Conservation (phyloP, 35 echinoderm and acorn worm genomes). For the Lytechinus variegatus region DNA sequence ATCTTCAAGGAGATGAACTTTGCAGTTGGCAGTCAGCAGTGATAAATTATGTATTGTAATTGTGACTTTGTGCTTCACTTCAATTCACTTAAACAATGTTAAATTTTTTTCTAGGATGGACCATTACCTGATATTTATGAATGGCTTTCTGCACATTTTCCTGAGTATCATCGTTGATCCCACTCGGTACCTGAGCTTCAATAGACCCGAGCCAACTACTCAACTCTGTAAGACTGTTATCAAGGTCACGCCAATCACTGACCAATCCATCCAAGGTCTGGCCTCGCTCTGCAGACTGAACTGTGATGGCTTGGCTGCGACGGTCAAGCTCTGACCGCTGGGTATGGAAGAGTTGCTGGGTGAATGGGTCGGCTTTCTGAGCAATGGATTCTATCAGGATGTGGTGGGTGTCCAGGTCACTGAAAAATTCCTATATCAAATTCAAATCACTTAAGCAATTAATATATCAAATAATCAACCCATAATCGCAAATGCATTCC, state of each 20-base stretch:
- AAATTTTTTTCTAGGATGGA: too few species aligned
- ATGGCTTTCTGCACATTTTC: constrained; percentile 90
- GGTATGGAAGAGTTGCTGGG: constrained; percentile 80
- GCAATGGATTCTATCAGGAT: constrained; percentile 98
- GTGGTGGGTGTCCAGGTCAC: constrained; percentile 91
- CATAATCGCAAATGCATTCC: too few species aligned
- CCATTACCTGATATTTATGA: constrained; percentile 88
- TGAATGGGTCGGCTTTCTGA: constrained; percentile 86
- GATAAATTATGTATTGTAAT: too few species aligned
- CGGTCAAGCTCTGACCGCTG: constrained; percentile 74
- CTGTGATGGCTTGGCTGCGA: constrained; percentile 76
- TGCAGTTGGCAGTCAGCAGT: too few species aligned
- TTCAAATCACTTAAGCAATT: too few species aligned
- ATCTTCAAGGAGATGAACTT: too few species aligned
- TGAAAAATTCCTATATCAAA: constrained; percentile 84
- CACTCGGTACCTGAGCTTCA: constrained; percentile 87
- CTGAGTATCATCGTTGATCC: constrained; percentile 82
- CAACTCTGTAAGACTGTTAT: constrained; percentile 71
- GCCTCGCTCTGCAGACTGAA: constrained; percentile 74
- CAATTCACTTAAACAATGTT: too few species aligned
- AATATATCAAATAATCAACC: not conserved
- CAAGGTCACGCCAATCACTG: constrained; percentile 86
- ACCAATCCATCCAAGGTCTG: constrained; percentile 84
- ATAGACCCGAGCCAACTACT: constrained; percentile 83
- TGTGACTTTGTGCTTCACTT: too few species aligned